Evolutionary conservation across 2,888 invertebrate species (phyloP), one percentile per base, ranked within the genome.

Genomic region (Temnothorax ravouxi): DNA sequence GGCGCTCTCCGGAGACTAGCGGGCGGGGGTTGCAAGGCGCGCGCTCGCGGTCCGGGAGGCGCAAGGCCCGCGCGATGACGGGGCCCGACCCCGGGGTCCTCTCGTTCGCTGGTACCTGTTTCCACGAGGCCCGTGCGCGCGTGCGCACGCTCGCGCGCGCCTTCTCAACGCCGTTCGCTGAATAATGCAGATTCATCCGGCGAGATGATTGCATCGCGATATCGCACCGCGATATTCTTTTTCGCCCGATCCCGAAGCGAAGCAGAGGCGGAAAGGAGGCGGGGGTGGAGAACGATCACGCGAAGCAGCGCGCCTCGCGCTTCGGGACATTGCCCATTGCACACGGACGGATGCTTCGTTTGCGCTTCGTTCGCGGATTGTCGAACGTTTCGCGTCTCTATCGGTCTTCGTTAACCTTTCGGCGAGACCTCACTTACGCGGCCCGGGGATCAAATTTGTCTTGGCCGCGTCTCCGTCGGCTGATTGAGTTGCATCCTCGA

Each of bases 141-240:
- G 29, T 29, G 71, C 66, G 86, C 38, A 62, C 75, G 62, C 34
- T 62, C 75, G 62, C 38, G 75, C 75, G 62, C 62, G 25, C 41
- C 77, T 77, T 52, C 38, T 66, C 76, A 52, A 50, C 86, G 83
- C 77, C 87, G 86, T 81, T 84, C 79, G 50, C 87, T 88, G 91
- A 93, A 93, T 92, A 92, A 91, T 91, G 93, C 93, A 93, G 92
- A 93, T 89, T 90, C 90, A 90, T 93, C 93, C 86, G 85, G 88
- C 91, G 90, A 76, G 75, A 92, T 93, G 92, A 92, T 92, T 93
- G 93, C 91, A 91, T 90, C 91, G 91, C 89, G 92, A 93, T 93
- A 92, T 89, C 88, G 80, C 79, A 75, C 77, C 82, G 80, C 69
- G 64, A 66, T 83, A 44, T 61, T 75, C 47, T 71, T 71, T 81